A percentile compares a stretch with the other conserved stretches of the same genome.
These are phyloP conservation scores for Poecilus cupreus DNA, from an alignment of 2,888 invertebrate genomes.

Conservation along the genomic window DNA sequence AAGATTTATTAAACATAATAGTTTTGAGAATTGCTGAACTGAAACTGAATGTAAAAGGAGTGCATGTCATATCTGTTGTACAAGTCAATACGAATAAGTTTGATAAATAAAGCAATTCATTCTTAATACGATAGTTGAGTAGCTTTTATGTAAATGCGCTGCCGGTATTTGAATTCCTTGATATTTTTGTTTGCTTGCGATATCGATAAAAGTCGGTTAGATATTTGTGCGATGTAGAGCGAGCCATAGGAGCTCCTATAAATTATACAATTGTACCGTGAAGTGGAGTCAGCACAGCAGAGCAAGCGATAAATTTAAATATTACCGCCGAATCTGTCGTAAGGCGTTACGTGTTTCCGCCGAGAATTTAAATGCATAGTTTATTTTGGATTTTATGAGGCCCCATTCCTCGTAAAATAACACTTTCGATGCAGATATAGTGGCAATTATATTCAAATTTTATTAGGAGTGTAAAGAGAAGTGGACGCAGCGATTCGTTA, in stretches of 20 bases:
- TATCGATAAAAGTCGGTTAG: constrained; percentile 25
- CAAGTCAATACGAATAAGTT: no score
- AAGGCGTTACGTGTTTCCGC: constrained; percentile 31
- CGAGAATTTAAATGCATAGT: constrained; percentile 53
- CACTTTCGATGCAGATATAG: constrained; percentile 56
- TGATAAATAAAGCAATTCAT: no score
- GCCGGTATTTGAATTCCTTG: no score
- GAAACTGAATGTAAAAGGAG: no score
- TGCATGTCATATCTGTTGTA: no score
- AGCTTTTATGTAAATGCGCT: no score
- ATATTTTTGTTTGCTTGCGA: constrained; percentile 30
- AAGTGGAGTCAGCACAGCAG: constrained; percentile 44
- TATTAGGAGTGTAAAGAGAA: constrained; percentile 41
- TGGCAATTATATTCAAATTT: constrained; percentile 55
- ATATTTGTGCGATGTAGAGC: constrained; percentile 7
- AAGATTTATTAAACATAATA: no score
- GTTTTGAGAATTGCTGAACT: no score
- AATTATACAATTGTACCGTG: constrained; percentile 45
- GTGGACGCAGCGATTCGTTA: constrained; percentile 27
- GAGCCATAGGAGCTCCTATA: constrained; percentile 3
- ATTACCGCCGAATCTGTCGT: constrained; percentile 49
- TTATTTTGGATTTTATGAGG: constrained; percentile 47
- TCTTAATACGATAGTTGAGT: no score
- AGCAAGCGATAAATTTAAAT: constrained; percentile 52
- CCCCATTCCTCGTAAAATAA: constrained; percentile 45